phyloP scores from a whole-genome alignment of 2,888 invertebrate species.

The Zele albiditarsus region DNA sequence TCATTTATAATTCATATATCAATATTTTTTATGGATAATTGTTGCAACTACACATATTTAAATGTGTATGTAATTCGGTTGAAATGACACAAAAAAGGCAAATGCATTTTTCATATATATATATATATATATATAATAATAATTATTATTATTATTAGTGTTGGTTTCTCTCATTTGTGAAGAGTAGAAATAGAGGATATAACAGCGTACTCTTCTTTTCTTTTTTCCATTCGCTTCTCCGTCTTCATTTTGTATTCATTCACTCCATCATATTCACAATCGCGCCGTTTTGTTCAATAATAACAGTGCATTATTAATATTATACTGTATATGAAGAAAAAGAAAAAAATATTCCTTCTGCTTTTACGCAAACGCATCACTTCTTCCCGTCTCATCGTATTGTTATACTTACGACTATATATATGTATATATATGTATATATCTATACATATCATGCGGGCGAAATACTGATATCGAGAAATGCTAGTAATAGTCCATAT shows the following conservation, averaged over 20 bases:
- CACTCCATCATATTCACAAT: slow-evolving; percentile 42
- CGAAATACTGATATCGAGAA: slow-evolving; percentile 6
- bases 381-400: not conserved
- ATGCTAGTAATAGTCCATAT: slow-evolving; percentile 11
- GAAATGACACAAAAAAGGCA: not conserved
- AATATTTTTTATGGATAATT: not conserved
- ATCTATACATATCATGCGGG: not conserved
- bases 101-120: not conserved
- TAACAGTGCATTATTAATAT: not conserved
- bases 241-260: slow-evolving; percentile 45
- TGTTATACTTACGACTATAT: not conserved
- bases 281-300: not conserved
- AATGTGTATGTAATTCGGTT: slow-evolving; percentile 9
- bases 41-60: not conserved
- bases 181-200: not conserved
- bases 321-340: not conserved
- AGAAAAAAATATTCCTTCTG: slow-evolving; percentile 44
- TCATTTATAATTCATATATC: slow-evolving; percentile 2
- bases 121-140: too few relatives aligned
- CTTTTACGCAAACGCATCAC: not conserved
- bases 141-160: not conserved
- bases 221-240: slow-evolving; percentile 31
- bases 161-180: not conserved
- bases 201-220: slow-evolving; percentile 1
- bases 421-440: too few relatives aligned